These are phyloP conservation scores for Callorhinus ursinus DNA, from an alignment of 2,113 vertebrate genomes.

Conservation along the genomic window DNA sequence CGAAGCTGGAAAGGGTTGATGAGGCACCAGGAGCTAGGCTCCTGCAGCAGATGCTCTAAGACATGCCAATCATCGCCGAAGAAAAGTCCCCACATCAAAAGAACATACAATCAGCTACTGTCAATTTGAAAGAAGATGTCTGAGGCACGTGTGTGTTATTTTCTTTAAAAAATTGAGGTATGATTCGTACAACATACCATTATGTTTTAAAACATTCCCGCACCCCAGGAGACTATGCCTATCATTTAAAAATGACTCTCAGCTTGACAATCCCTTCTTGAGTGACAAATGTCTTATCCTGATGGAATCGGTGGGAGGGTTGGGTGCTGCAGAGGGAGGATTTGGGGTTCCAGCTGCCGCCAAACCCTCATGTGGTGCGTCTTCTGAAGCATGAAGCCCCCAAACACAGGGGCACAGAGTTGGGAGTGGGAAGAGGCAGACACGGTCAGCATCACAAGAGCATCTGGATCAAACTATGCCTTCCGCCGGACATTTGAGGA, in stretches of 20 bases:
- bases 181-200: too few relatives aligned
- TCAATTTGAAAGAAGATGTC: neutral
- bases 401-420: neutral
- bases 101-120: neutral
- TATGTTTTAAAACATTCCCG: neutral
- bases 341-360: neutral
- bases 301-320: neutral
- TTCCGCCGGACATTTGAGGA: neutral
- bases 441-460: neutral
- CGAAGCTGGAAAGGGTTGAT: neutral
- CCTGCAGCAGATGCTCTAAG: rapidly evolving
- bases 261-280: neutral
- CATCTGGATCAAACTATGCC: neutral
- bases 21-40: too few relatives aligned
- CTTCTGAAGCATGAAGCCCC: neutral
- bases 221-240: neutral
- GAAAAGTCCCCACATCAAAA: too few relatives aligned
- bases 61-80: neutral
- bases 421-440: neutral
- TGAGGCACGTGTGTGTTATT: too few relatives aligned
- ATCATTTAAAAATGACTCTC: neutral
- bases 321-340: neutral
- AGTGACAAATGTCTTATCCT: neutral
- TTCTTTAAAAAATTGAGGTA: neutral
- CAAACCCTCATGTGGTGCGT: neutral